Base-by-base conservation (phyloP, 2,797 vertebrate genomes). In the Stomatorhinus walkeri region DNA sequence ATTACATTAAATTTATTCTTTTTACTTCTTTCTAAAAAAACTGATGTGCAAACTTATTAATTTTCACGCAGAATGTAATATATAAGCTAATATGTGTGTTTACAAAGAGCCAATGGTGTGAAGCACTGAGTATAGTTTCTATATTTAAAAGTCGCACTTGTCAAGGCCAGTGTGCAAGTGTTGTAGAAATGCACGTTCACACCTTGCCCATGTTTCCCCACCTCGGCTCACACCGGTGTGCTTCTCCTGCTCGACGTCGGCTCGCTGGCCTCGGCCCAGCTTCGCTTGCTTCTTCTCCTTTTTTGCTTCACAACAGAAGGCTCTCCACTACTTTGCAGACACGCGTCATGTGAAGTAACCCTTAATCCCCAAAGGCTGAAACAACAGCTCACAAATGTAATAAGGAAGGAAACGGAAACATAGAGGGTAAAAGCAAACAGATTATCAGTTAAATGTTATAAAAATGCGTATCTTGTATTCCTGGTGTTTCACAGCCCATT, bases 231-330 rank as follows among this genome's bases (percentile, higher is more conserved):
- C 91, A 92, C 90, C 51, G 88, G 92, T 28, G 89, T 95, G 95
- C 95, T 95, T 94, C 94, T 92, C 85, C 92, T 92, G 91, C 92
- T 91, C 93, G 91, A 92, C 92, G 92, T 90, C 91, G 92, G 91
- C 92, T 91, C 92, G 5, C 1, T 90, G 93, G 84, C 91, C 93
- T 92, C 90, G 92, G 92, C 93, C 94, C 91, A 93, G 92, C 92
- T 92, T 91, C 91, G 91, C 89, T 91, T 92, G 90, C 91, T 93
- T 93, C 93, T 92, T 93, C 90, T 93, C 91, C 93, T 92, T 95
- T 93, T 92, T 95, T 93, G 94, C 92, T 92, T 91, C 92, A 90
- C 94, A 93, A 95, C 93, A 95, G 95, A 94, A 92, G 91, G 91
- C 93, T 93, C 93, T 84, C n/a, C 5, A 12, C 68, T 19, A 76